A percentile compares a stretch with the other conserved stretches of the same genome.
These are phyloP conservation scores for Cataglyphis albicans DNA, from an alignment of 2,888 invertebrate species.

Conservation along the genomic window DNA sequence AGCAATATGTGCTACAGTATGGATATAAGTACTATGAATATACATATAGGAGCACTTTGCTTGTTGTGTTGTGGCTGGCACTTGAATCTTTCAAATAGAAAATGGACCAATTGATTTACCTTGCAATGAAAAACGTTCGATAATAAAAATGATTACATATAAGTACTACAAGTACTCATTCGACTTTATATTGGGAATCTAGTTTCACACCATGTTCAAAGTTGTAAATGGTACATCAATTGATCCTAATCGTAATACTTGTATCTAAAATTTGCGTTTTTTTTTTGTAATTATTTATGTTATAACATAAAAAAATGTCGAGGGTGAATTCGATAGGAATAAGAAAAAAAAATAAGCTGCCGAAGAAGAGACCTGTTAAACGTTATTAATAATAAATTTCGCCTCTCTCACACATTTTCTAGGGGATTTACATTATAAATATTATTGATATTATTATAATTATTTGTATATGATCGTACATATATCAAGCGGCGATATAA, in stretches of 20 bases:
- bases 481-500: conserved; percentile 12
- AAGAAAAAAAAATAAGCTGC: conserved; percentile 60
- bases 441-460: conserved; percentile 32
- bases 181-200: conserved; percentile 58
- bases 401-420: conserved; percentile 3
- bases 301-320: conserved; percentile 44
- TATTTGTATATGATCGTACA: conserved; percentile 29
- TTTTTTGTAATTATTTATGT: conserved; percentile 72
- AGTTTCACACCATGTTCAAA: conserved; percentile 49
- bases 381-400: conserved; percentile 34
- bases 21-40: conserved; percentile 73
- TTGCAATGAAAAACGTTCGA: conserved; percentile 59
- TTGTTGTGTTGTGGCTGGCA: conserved; percentile 78
- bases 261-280: conserved; percentile 59
- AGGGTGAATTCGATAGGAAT: conserved; percentile 51
- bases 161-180: conserved; percentile 58
- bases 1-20: conserved; percentile 71
- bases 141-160: conserved; percentile 53
- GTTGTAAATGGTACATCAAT: conserved; percentile 68
- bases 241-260: conserved; percentile 66
- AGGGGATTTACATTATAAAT: conserved; percentile 14
- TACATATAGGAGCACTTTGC: conserved; percentile 77
- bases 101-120: conserved; percentile 73
- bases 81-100: conserved; percentile 74
- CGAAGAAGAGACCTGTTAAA: conserved; percentile 65